Percentiles rank a stretch among this genome's conserved stretches.
phyloP scores from a whole-genome alignment of 2,888 invertebrate species.

The Catocala nupta region DNA sequence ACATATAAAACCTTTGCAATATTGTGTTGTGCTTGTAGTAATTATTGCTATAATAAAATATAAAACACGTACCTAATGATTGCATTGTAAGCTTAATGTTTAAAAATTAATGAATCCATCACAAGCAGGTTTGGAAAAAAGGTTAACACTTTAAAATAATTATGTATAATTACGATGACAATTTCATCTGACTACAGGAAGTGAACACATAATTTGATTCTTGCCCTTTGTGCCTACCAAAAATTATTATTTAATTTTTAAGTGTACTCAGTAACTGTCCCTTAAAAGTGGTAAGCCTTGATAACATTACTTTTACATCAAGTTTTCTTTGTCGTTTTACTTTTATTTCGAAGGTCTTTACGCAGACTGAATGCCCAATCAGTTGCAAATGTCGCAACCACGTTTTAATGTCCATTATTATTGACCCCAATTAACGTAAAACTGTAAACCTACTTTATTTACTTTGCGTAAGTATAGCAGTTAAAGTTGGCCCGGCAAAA shows the following conservation, averaged over 20 bases:
- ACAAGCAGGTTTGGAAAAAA: no score
- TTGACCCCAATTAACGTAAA: conserved; percentile 5
- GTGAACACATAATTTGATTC: not conserved
- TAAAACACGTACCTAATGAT: no score
- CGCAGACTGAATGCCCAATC: not conserved
- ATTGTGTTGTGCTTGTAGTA: no score
- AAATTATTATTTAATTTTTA: conserved; percentile 7
- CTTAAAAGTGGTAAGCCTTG: conserved; percentile 34
- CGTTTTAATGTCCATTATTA: not conserved
- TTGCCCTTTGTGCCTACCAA: not conserved
- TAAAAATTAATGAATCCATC: no score
- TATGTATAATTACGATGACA: no score
- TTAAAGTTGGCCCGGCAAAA: no score
- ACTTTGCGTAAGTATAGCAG: no score
- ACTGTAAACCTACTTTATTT: not conserved
- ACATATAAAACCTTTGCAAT: no score
- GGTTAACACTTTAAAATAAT: no score
- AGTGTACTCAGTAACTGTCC: not conserved
- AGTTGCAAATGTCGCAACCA: conserved; percentile 4
- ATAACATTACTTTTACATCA: conserved; percentile 35
- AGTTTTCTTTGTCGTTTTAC: conserved; percentile 17
- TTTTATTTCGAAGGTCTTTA: conserved; percentile 38
- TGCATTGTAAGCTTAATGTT: no score
- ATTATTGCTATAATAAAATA: no score
- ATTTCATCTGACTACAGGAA: no score